phyloP scores from a whole-genome alignment of 2,888 invertebrate species.

The Physocephala rufipes region DNA sequence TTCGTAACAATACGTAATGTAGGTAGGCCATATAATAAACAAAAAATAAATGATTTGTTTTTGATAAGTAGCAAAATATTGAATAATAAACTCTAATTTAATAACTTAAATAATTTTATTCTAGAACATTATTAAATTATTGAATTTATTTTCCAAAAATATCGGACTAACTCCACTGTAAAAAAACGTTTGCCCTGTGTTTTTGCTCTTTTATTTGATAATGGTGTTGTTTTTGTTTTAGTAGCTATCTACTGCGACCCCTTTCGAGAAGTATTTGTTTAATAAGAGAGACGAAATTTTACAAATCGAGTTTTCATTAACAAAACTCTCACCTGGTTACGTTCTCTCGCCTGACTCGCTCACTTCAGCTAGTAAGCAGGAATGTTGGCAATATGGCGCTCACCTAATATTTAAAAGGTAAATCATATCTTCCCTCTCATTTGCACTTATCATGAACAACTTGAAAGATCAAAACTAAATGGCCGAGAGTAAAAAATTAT shows the following conservation, averaged over 20 bases:
- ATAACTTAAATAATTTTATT: too few species aligned
- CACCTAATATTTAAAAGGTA: conserved; percentile 24
- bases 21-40: too few species aligned
- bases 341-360: background rate
- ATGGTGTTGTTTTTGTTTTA: conserved; percentile 16
- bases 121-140: too few species aligned
- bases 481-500: conserved; percentile 3
- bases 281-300: conserved; percentile 4
- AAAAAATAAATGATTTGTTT: too few species aligned
- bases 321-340: conserved; percentile 1
- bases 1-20: too few species aligned
- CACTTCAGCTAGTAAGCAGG: background rate
- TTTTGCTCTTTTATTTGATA: background rate
- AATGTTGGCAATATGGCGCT: conserved; percentile 1
- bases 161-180: background rate
- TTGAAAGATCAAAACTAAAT: background rate
- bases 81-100: too few species aligned
- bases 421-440: conserved; percentile 15
- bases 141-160: too few species aligned
- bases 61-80: too few species aligned
- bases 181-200: background rate
- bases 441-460: background rate
- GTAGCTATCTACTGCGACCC: conserved; percentile 11
- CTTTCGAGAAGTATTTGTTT: conserved; percentile 8
- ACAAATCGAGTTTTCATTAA: conserved; percentile 16